These are phyloP conservation scores for Gadopsis marmoratus DNA, from an alignment of 2,797 vertebrate genomes.

Conservation along the genomic window DNA sequence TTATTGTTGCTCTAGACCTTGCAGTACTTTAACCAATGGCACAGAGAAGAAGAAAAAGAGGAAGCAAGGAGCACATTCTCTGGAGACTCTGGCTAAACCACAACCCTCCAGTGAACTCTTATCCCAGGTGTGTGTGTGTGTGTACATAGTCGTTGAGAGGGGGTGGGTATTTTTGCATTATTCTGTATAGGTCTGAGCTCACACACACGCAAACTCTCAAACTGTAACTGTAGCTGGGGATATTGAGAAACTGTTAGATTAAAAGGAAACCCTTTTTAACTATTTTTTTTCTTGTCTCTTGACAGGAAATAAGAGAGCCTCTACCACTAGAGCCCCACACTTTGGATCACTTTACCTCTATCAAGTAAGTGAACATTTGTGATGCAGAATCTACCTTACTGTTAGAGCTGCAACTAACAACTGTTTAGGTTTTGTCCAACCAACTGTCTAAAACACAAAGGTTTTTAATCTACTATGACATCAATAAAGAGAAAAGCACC, in stretches of 20 bases:
- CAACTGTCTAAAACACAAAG: not conserved
- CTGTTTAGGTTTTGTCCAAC: not conserved
- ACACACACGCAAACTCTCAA: not conserved
- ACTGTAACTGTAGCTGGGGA: not conserved
- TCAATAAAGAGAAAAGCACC: not conserved
- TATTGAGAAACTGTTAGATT: not conserved
- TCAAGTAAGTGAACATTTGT: constrained; percentile 85
- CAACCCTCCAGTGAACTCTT: constrained; percentile 88
- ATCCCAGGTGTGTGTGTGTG: constrained; percentile 85
- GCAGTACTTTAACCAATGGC: constrained; percentile 90
- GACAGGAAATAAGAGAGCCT: constrained; percentile 84
- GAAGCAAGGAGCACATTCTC: constrained; percentile 89
- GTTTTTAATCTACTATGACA: not conserved
- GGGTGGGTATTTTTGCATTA: constrained; percentile 7
- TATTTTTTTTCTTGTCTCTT: constrained; percentile 5
- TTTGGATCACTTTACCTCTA: constrained; percentile 89
- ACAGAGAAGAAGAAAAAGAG: constrained; percentile 92
- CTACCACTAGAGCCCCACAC: constrained; percentile 83
- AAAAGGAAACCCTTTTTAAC: constrained; percentile 9
- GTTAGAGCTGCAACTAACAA: too few species aligned
- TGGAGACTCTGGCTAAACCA: constrained; percentile 90
- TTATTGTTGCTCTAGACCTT: constrained; percentile 59
- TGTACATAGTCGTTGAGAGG: constrained; percentile 11
- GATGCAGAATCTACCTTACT: not conserved
- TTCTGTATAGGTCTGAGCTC: constrained; percentile 2